Percentiles rank a stretch among this genome's conserved stretches.
Evolutionary conservation across 2,888 invertebrate species (phyloP).

Genomic region (Lithophane ornitopus): DNA sequence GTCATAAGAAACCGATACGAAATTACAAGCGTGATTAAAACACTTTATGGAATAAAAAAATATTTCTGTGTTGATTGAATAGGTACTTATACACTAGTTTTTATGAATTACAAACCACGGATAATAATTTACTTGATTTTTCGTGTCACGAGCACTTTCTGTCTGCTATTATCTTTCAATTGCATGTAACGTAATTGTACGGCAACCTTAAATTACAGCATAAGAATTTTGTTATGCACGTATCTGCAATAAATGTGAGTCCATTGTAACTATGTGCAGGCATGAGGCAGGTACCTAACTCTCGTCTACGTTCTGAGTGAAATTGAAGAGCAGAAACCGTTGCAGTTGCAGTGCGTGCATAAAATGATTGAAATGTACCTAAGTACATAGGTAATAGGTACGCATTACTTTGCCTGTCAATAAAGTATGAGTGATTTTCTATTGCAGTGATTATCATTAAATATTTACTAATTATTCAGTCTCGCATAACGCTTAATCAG

Average conservation of each 20-base stretch:
- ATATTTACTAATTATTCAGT: not conserved
- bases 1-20: conserved; percentile 49
- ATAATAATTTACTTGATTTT: conserved; percentile 45
- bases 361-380: conserved; percentile 38
- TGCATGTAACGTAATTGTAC: conserved; percentile 48
- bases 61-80: conserved; percentile 38
- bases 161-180: conserved; percentile 50
- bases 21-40: conserved; percentile 48
- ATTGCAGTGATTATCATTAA: not conserved
- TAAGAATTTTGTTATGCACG: conserved; percentile 39
- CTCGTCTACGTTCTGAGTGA: conserved; percentile 41
- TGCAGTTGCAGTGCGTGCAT: conserved; percentile 51
- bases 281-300: conserved; percentile 18
- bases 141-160: conserved; percentile 60
- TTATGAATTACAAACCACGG: conserved; percentile 36
- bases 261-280: conserved; percentile 36
- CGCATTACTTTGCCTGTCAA: not conserved
- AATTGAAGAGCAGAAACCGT: conserved; percentile 58
- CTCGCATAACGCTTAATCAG: too few relatives aligned
- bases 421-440: not conserved
- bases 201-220: conserved; percentile 51
- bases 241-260: conserved; percentile 33
- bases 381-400: conserved; percentile 25
- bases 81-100: conserved; percentile 39
- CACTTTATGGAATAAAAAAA: conserved; percentile 39